phyloP scores from a whole-genome alignment of 2,113 vertebrate species.

The Dromiciops gliroides region DNA sequence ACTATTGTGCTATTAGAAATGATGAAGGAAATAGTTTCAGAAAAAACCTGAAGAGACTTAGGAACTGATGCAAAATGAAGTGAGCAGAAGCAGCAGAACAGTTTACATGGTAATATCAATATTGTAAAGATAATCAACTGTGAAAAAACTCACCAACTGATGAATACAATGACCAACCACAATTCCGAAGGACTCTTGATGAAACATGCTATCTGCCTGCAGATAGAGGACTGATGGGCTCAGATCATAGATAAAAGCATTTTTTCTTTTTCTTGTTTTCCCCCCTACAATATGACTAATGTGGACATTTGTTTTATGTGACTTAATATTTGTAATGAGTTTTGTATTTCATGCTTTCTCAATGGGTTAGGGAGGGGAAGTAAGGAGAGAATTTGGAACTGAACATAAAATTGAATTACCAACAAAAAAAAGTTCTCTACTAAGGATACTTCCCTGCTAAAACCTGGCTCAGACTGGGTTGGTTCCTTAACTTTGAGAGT shows the following conservation, averaged over 20 bases:
- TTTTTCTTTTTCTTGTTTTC: not conserved
- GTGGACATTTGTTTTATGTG: not conserved
- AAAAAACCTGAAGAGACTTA: no score
- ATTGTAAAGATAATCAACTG: not conserved
- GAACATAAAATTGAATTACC: not conserved
- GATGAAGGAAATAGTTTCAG: no score
- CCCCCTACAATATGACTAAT: not conserved
- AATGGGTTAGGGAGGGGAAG: not conserved
- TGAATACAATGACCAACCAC: not conserved
- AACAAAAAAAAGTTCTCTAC: not conserved
- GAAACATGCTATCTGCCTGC: not conserved
- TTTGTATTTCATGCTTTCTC: not conserved
- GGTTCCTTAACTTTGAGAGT: not conserved
- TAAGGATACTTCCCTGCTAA: not conserved
- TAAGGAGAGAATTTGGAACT: not conserved
- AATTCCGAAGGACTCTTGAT: not conserved
- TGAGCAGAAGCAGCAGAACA: not conserved
- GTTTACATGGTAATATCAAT: not conserved
- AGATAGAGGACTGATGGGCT: not conserved
- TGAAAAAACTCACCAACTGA: not conserved
- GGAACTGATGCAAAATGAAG: not conserved
- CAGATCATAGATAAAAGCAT: not conserved
- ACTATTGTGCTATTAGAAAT: no score
- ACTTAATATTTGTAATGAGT: not conserved
- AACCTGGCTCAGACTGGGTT: not conserved